Conservation (phyloP, 2,888 invertebrate species). For the Agonopterix alstromeriana region DNA sequence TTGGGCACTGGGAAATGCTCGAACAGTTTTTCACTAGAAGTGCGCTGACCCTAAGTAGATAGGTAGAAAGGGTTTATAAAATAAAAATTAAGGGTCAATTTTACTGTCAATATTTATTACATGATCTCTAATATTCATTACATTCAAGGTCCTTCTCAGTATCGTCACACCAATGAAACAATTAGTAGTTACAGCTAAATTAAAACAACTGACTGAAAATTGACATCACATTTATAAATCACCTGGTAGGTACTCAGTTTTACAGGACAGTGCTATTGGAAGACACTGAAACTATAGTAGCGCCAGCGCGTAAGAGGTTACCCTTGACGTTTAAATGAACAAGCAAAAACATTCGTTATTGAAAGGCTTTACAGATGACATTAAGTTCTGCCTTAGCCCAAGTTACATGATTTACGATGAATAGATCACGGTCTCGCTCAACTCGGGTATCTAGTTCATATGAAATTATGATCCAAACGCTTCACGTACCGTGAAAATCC, state of each 20-base stretch:
- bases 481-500: too few relatives aligned
- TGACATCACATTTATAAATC: constrained; percentile 50
- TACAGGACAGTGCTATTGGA: constrained; percentile 59
- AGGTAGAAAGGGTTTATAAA: constrained; percentile 2
- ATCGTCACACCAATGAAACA: constrained; percentile 63
- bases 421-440: too few relatives aligned
- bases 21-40: too few relatives aligned
- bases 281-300: constrained; percentile 45
- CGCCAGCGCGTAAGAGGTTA: background rate
- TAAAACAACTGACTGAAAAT: constrained; percentile 58
- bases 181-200: constrained; percentile 39
- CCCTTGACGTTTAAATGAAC: too few relatives aligned
- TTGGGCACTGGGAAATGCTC: too few relatives aligned
- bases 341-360: too few relatives aligned
- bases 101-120: constrained; percentile 65
- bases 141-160: constrained; percentile 62
- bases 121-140: constrained; percentile 62
- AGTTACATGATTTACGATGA: too few relatives aligned
- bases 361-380: too few relatives aligned
- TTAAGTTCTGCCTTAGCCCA: too few relatives aligned
- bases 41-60: too few relatives aligned
- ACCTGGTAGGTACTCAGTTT: constrained; percentile 25
- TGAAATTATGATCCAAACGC: too few relatives aligned
- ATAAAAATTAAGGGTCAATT: constrained; percentile 25
- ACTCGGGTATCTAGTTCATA: too few relatives aligned